A percentile compares a stretch with the other conserved stretches of the same genome.
Conservation (phyloP, 2,888 invertebrate species). For the Ommatoiulus sabulosus region DNA sequence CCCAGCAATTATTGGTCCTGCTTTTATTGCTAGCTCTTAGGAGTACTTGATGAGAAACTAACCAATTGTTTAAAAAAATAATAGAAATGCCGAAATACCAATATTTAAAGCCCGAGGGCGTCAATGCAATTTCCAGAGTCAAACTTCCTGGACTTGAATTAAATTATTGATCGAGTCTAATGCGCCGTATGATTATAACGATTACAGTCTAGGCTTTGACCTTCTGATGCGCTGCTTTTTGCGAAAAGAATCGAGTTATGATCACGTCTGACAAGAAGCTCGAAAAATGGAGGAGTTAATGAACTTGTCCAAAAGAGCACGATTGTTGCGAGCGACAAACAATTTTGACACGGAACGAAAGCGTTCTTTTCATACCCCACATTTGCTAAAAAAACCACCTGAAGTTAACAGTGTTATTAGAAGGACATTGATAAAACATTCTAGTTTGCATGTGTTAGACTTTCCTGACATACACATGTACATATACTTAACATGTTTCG, state of each 20-base stretch:
- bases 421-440: too few species aligned
- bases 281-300: background rate
- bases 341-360: too few species aligned
- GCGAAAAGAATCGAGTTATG: background rate
- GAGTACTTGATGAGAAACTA: conserved; percentile 14
- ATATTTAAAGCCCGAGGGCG: background rate
- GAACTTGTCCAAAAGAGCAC: background rate
- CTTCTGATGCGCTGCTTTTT: background rate
- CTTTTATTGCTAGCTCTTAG: background rate
- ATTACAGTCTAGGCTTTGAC: background rate
- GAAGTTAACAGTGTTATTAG: too few species aligned
- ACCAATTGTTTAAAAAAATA: conserved; percentile 1
- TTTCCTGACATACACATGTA: too few species aligned
- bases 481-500: too few species aligned
- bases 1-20: conserved; percentile 21
- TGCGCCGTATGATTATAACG: background rate
- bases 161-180: conserved; percentile 20
- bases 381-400: too few species aligned
- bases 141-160: background rate
- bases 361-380: too few species aligned
- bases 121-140: background rate
- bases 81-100: background rate
- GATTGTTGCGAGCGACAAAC: too few species aligned
- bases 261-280: background rate
- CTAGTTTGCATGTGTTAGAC: too few species aligned